Conservation (phyloP, 2,113 vertebrate species). For the Spheniscus mendiculus region DNA sequence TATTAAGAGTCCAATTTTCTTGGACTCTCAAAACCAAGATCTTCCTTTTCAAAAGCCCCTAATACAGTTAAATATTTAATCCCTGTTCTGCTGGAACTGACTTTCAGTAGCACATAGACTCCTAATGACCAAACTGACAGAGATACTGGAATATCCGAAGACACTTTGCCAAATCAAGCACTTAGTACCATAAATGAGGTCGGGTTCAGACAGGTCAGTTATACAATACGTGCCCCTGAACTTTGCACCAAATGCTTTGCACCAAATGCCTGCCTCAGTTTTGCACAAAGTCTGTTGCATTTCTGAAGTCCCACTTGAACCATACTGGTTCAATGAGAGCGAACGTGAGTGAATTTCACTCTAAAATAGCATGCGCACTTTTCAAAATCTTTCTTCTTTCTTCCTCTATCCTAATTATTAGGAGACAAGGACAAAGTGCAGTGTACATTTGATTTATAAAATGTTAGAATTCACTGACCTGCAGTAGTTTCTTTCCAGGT, state of each 20-base stretch:
- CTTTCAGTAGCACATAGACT: background rate
- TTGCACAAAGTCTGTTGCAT: background rate
- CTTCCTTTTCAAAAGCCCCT: background rate
- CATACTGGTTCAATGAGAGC: background rate
- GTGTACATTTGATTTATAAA: background rate
- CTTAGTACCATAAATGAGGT: background rate
- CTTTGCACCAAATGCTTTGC: background rate
- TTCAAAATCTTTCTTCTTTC: background rate
- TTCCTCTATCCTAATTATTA: background rate
- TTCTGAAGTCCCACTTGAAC: background rate
- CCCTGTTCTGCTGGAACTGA: background rate
- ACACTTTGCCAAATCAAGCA: background rate
- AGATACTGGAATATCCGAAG: background rate
- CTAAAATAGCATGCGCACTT: fast-evolving
- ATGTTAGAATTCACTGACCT: background rate
- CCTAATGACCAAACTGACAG: background rate
- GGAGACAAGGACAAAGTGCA: background rate
- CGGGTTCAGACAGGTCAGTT: background rate
- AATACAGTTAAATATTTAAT: background rate
- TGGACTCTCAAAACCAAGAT: background rate
- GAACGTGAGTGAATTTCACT: background rate
- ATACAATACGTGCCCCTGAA: background rate
- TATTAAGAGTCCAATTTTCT: background rate
- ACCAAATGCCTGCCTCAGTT: background rate
- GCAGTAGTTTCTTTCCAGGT: background rate